Base-by-base conservation (phyloP, 2,797 vertebrate species). In the Cryptoblepharus egeriae region DNA sequence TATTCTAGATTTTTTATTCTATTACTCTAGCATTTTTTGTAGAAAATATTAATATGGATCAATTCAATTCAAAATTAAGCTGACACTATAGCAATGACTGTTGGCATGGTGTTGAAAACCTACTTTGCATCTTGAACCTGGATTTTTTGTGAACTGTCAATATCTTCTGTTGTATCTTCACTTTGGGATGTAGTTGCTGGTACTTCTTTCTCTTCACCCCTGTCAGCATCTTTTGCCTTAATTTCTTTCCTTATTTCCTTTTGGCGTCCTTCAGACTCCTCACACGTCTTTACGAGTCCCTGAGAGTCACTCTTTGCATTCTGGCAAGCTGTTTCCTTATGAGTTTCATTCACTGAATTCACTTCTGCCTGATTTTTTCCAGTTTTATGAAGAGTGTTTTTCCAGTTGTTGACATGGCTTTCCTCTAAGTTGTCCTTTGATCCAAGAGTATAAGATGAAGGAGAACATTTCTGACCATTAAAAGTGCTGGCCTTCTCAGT, bases 401-500 rank as follows among this genome's bases (percentile, higher is more conserved):
- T 90, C 57, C 87, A 90, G 1, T 49, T 63, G 20, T 88, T 63
- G 0, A 12, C 52, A 49, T 32, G 72, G 64, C 76, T 87, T 79
- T 85, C 67, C 82, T 85, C 77, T 71, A 16, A 30, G 28, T 87
- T 55, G 0, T 73, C n/a, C 55, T 75, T 81, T 80, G 60, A 1
- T 20, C 55, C 89, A 87, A 90, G 90, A 60, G 57, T 32, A 80
- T 52, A 42, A 87, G 88, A 86, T 65, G 72, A 71, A 12, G 73
- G 30, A 49, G 83, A 57, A 89, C 67, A 88, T 55, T 65, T 88
- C 28, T 89, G 86, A 84, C 85, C 81, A 24, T 87, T 79, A 84
- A 92, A 84, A 1, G 84, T 57, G 30, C 60, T 91, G 88, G 93
- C 92, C 82, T 88, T 94, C 88, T 94, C 89, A 0, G 79, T 37